Percentiles rank a stretch among this genome's conserved stretches.
phyloP scores from a whole-genome alignment of 2,797 vertebrate genomes.

The Sternarchorhynchus goeldii region DNA sequence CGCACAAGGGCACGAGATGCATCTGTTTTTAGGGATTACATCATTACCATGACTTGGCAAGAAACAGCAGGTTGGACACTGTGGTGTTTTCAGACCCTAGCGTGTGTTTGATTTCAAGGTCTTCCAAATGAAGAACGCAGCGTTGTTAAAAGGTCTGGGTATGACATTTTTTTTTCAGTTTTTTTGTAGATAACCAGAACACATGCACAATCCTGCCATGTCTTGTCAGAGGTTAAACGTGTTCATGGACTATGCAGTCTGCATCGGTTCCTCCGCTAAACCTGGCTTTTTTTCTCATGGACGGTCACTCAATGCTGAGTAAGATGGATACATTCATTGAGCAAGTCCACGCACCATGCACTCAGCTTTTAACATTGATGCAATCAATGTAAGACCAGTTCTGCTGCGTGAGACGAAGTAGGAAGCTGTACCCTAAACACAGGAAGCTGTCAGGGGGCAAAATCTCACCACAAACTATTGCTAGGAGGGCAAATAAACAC shows the following conservation, averaged over 20 bases:
- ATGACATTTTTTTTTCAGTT: neutral
- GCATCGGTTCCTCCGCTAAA: too few species aligned
- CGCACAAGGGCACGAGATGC: neutral
- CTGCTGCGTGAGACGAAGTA: too few species aligned
- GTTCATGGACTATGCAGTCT: too few species aligned
- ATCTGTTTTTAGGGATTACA: constrained; percentile 15
- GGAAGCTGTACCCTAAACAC: too few species aligned
- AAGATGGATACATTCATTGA: too few species aligned
- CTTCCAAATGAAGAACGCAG: neutral
- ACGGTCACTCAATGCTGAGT: too few species aligned
- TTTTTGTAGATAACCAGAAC: neutral
- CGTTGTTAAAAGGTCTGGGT: neutral
- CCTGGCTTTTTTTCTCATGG: too few species aligned
- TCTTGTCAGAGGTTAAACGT: neutral
- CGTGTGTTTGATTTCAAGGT: neutral
- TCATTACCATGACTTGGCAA: constrained; percentile 17
- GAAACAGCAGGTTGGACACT: constrained; percentile 7
- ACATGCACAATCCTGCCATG: neutral
- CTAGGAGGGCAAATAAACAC: too few species aligned
- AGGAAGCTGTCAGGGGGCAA: too few species aligned
- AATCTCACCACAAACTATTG: too few species aligned
- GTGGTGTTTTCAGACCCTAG: neutral
- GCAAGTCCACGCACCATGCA: neutral
- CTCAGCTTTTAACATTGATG: too few species aligned
- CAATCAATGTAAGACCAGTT: too few species aligned